Evolutionary conservation across 1,140 invertebrate genomes (phyloP), one percentile per base, ranked within the genome.

Genomic region (Grapholita molesta): DNA sequence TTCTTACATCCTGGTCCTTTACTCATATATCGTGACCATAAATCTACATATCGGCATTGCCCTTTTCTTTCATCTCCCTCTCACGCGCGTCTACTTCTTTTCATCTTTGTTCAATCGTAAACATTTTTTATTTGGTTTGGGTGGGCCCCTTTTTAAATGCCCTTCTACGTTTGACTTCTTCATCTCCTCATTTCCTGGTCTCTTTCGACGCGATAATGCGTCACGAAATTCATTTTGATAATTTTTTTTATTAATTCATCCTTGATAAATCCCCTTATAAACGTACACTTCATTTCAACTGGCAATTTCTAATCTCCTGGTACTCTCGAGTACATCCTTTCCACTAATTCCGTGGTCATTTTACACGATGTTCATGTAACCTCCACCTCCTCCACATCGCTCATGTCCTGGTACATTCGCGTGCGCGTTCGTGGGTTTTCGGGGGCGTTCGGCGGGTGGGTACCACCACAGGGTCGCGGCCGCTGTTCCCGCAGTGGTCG

Each of bases 401-500:
- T 52, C 21, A 69, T 38, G 48, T 24, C 53, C 71, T 64, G 66
- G 30, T 66, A 55, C 33, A 24, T 18, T 48, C 42, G 42, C 42
- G 42, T 21, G 68, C 67, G 64, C 64, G 35, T 53, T 24, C 38
- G 66, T 67, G 32, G n/a, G 33, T 48, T 32, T 38, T n/a, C 53
- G 42, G 38, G 3, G 25, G 65, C 65, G 65, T 35, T 48, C 42
- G 33, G 25, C 25, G 67, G 76, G n/a, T n/a, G n/a, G n/a, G n/a
- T n/a, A n/a, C n/a, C n/a, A n/a, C n/a, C n/a, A n/a, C n/a, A 84
- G 90, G 89, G 66, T 88, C 93, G 71, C 94, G 96, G 86, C 96
- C 97, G 80, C 93, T 97, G 85, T 97, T 97, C 90, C 96, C 96
- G 78, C 96, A 97, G 93, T 97, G 97, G 96, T 97, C 96, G 79